phyloP scores from a whole-genome alignment of 2,113 vertebrate species.

The Dendrocopos noguchii region DNA sequence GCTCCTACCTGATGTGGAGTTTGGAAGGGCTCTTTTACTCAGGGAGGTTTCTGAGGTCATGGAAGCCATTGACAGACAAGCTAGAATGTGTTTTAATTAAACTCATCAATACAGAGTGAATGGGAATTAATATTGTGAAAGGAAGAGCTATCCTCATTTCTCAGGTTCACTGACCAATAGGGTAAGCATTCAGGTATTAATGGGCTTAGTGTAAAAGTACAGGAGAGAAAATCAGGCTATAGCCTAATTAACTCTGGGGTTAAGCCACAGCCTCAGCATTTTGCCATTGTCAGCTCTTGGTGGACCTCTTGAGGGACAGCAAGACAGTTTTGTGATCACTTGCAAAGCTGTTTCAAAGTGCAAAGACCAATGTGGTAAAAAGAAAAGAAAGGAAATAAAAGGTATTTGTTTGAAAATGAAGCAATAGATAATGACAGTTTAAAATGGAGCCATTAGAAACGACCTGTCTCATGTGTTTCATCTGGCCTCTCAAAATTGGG shows the following conservation, averaged over 20 bases:
- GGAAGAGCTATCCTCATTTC: neutral
- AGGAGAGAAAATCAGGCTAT: neutral
- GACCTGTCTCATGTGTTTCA: neutral
- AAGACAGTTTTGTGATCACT: neutral
- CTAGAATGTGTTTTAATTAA: neutral
- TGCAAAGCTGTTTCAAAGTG: neutral
- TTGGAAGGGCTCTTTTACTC: neutral
- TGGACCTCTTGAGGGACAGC: no score
- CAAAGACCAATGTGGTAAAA: rapidly evolving
- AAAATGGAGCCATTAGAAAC: neutral
- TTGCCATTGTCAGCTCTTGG: neutral
- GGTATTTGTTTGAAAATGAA: neutral
- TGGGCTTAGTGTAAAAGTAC: neutral
- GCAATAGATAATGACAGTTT: neutral
- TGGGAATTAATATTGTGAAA: neutral
- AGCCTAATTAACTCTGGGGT: neutral
- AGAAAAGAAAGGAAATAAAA: neutral
- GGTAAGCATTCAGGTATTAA: neutral
- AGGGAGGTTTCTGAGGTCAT: neutral
- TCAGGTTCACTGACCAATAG: neutral
- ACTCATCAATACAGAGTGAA: neutral
- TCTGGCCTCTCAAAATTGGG: neutral
- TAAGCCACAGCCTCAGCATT: neutral
- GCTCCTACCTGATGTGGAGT: neutral
- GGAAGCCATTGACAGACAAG: neutral